phyloP scores from a whole-genome alignment of 2,797 vertebrate genomes.

The Threskiornis aethiopicus region DNA sequence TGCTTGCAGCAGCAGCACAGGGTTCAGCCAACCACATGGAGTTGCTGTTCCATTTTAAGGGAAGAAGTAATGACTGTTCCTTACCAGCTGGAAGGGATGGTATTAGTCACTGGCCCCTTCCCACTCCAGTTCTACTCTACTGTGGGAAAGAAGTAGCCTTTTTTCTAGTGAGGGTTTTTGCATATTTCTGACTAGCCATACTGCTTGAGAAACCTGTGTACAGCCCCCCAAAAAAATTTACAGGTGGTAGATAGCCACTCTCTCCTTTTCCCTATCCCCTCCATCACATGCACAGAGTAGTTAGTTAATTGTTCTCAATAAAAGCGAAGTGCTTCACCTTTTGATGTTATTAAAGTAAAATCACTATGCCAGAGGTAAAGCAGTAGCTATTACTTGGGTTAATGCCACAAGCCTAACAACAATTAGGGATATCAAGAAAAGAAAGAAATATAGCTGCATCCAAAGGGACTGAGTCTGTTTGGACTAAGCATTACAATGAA shows the following conservation, averaged over 20 bases:
- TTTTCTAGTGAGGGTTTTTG: background rate
- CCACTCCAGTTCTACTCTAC: background rate
- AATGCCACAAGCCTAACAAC: background rate
- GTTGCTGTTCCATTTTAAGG: background rate
- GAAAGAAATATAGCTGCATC: background rate
- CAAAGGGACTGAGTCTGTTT: background rate
- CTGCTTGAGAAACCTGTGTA: background rate
- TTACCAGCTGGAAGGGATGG: background rate
- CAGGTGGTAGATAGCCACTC: fast-evolving
- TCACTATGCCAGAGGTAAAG: background rate
- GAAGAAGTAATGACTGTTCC: background rate
- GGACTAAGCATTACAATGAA: background rate
- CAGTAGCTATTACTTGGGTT: background rate
- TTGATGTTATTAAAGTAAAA: background rate
- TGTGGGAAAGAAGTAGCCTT: background rate
- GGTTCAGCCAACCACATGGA: background rate
- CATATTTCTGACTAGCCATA: background rate
- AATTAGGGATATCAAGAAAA: background rate
- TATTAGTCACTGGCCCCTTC: background rate
- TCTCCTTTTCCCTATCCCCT: background rate
- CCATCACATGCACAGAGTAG: background rate
- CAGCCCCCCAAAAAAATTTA: background rate
- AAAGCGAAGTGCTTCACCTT: background rate
- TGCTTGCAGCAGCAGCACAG: background rate
- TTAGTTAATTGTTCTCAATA: background rate